Base-by-base conservation (phyloP, 2,797 vertebrate species). In the Apodemus agrarius region DNA sequence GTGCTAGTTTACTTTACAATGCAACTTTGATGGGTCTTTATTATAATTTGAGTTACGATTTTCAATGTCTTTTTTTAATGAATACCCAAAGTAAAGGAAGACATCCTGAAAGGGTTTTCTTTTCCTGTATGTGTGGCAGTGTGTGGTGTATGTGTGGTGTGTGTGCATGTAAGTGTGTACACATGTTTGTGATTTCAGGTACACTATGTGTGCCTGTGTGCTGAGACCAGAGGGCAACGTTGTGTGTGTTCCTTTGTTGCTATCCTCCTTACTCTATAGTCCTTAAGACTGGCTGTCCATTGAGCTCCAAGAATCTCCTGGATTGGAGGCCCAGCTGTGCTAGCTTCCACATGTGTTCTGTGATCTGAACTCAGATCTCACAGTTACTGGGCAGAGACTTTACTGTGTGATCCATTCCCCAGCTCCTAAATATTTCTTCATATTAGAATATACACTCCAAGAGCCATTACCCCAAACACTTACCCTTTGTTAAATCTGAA, bases 401-500 rank as follows among this genome's bases (percentile, higher is more conserved):
- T 52, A 54, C 84, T n/a, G 31, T 24, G 29, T 86, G 43, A 69
- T 24, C 11, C 63, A 52, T 86, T 52, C 4, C 34, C 31, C 12
- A 69, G 6, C 6, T 1, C 10, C 19, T 65, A 86, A 14, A 72
- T 37, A 12, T 34, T 61, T 84, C 9, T 46, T 31, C 59, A 37
- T 49, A 26, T 75, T 63, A 74, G 29, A 81, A 85, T 79, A 67
- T 65, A 63, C 84, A 19, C 90, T 67, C 82, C 24, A 93, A 34
- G 72, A 95, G 59, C 12, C 83, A 76, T 63, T 93, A 69, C 10
- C 59, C 24, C 65, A 69, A 74, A 17, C 16, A 82, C 69, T 91
- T 95, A 84, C 69, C 22, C 76, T 96, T 95, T 84, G 31, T 83
- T 90, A 46, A 61, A 72, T 72, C 75, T 90, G 29, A 10, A 97